These are phyloP conservation scores for Marronus borbonicus DNA, from an alignment of 2,888 invertebrate genomes.

Conservation along the genomic window DNA sequence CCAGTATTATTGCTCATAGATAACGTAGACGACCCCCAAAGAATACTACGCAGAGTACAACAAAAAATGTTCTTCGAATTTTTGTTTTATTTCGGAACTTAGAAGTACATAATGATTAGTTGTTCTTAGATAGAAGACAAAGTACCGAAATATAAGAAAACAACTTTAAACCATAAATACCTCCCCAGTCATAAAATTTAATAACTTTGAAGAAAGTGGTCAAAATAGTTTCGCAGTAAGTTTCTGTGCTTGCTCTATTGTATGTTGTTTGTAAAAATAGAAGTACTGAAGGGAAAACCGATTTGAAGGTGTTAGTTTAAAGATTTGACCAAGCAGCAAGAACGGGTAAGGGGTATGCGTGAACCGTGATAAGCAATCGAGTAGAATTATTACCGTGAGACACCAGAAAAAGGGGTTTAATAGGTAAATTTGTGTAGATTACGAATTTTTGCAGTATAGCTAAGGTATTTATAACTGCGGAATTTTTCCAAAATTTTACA, in stretches of 20 bases:
- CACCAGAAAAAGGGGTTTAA: neutral
- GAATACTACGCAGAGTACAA: no score
- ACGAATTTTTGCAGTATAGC: constrained; percentile 3
- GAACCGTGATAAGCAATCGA: constrained; percentile 12
- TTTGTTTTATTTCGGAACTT: no score
- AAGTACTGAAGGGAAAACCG: neutral
- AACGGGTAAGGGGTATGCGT: constrained; percentile 10
- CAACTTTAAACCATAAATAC: neutral
- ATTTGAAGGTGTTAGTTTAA: neutral
- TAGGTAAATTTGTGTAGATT: constrained; percentile 16
- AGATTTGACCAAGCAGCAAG: neutral
- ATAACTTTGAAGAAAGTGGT: constrained; percentile 3
- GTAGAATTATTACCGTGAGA: neutral
- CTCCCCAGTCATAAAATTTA: constrained; percentile 12
- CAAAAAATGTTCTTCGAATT: no score
- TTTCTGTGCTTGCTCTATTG: neutral
- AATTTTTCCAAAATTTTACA: no score
- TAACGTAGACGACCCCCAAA: no score
- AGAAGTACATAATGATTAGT: no score
- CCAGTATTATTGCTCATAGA: no score
- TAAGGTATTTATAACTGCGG: neutral
- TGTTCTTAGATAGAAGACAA: no score
- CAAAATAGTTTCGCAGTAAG: neutral
- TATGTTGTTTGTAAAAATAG: neutral
- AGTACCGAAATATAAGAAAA: no score